Percentiles rank a stretch among this genome's conserved stretches.
These are phyloP conservation scores for Melinaea marsaeus DNA, from an alignment of 2,888 invertebrate genomes.

Conservation along the genomic window DNA sequence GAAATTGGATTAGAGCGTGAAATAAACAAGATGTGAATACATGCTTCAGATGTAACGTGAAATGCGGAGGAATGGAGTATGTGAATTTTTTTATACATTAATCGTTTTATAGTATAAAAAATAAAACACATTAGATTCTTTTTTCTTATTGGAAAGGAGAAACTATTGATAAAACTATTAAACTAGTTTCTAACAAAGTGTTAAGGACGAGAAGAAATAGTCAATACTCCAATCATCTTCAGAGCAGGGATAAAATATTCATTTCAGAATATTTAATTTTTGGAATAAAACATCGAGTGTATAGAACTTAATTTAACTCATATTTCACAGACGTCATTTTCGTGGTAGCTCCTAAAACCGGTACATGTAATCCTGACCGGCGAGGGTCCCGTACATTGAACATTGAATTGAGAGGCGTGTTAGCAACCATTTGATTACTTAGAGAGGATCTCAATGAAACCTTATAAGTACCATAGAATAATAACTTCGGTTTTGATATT, in stretches of 20 bases:
- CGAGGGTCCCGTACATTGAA: conserved; percentile 1
- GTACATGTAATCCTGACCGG: conserved; percentile 4
- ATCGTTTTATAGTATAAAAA: too few species aligned
- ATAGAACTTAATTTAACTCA: too few species aligned
- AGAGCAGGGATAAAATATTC: too few species aligned
- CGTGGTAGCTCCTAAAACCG: conserved; percentile 1
- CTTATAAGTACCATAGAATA: background rate
- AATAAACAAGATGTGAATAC: conserved; percentile 41
- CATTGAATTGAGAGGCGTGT: conserved; percentile 12
- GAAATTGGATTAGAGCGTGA: conserved; percentile 56
- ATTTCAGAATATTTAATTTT: too few species aligned
- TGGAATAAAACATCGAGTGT: too few species aligned
- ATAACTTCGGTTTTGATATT: background rate
- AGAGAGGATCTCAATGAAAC: background rate
- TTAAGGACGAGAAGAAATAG: too few species aligned
- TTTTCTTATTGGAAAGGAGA: too few species aligned
- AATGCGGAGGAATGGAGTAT: background rate
- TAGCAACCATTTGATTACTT: conserved; percentile 20
- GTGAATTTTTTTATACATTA: background rate
- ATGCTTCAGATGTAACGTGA: conserved; percentile 1
- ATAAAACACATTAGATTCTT: too few species aligned
- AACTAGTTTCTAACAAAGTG: too few species aligned
- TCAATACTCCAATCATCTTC: too few species aligned
- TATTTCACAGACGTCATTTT: background rate
- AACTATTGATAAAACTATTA: too few species aligned